phyloP scores from a whole-genome alignment of 2,797 vertebrate genomes.

The Sphenopsis melanotis region DNA sequence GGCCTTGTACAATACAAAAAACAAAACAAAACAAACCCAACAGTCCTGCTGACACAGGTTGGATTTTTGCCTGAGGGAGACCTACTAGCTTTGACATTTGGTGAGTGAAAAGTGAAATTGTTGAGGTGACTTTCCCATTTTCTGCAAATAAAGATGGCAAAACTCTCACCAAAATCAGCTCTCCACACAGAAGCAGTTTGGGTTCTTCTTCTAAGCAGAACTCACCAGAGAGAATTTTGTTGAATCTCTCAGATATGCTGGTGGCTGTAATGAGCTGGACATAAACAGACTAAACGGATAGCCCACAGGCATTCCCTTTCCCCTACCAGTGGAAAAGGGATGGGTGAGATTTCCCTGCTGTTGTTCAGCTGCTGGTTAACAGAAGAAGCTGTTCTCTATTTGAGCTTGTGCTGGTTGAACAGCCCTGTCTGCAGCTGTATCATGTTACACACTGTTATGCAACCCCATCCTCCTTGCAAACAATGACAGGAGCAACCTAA shows the following conservation, averaged over 20 bases:
- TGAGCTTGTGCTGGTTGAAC: not conserved
- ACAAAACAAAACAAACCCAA: not conserved
- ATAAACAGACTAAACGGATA: not conserved
- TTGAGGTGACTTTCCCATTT: not conserved
- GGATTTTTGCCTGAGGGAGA: not conserved
- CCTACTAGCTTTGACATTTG: not conserved
- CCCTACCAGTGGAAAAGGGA: not conserved
- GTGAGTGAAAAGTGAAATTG: not conserved
- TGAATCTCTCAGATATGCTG: not conserved
- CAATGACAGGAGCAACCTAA: constrained; percentile 33
- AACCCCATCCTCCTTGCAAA: constrained; percentile 21
- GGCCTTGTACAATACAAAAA: not conserved
- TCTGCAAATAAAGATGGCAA: not conserved
- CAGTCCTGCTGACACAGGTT: not conserved
- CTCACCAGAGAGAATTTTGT: not conserved
- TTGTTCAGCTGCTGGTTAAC: constrained; percentile 28
- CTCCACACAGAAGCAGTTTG: not conserved
- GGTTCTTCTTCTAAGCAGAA: not conserved
- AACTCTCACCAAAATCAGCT: not conserved
- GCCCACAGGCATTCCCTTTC: not conserved
- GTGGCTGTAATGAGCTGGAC: not conserved
- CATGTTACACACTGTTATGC: not conserved
- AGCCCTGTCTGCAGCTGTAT: constrained; percentile 9
- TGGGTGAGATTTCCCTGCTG: constrained; percentile 40
- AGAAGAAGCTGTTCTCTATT: constrained; percentile 38